Conservation (phyloP, 2,797 vertebrate species). For the Alcedo atthis region DNA sequence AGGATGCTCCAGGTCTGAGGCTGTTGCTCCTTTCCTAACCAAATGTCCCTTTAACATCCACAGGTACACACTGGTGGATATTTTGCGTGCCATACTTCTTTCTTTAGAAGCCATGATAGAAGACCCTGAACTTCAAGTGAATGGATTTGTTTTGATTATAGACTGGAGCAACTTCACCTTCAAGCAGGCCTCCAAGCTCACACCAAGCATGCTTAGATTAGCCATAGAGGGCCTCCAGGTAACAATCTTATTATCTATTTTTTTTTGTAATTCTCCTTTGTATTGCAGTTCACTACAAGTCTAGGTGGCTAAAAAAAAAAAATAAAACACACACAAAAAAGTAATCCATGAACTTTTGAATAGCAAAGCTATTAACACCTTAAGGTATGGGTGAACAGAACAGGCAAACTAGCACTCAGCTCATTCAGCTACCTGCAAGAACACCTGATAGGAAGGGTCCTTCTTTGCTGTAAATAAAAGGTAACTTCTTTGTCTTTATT, state of each 20-base stretch:
- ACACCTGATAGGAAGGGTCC: not conserved
- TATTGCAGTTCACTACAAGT: not conserved
- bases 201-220: constrained; percentile 95
- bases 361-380: not conserved
- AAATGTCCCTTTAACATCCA: not conserved
- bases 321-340: not conserved
- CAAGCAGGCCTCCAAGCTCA: constrained; percentile 97
- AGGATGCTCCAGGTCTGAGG: not conserved
- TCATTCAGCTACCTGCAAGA: not conserved
- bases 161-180: constrained; percentile 99
- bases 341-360: not conserved
- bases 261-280: not conserved
- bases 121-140: constrained; percentile 96
- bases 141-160: constrained; percentile 98
- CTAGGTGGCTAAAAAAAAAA: not conserved
- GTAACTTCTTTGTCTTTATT: not conserved
- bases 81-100: constrained; percentile 94
- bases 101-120: constrained; percentile 98
- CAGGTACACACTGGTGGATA: constrained; percentile 98
- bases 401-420: not conserved
- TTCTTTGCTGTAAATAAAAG: not conserved
- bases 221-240: constrained; percentile 98
- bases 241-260: constrained; percentile 10
- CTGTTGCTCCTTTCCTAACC: not conserved
- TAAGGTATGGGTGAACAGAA: not conserved